phyloP scores from a whole-genome alignment of 1,140 invertebrate species.

The Drosophila bipectinata region DNA sequence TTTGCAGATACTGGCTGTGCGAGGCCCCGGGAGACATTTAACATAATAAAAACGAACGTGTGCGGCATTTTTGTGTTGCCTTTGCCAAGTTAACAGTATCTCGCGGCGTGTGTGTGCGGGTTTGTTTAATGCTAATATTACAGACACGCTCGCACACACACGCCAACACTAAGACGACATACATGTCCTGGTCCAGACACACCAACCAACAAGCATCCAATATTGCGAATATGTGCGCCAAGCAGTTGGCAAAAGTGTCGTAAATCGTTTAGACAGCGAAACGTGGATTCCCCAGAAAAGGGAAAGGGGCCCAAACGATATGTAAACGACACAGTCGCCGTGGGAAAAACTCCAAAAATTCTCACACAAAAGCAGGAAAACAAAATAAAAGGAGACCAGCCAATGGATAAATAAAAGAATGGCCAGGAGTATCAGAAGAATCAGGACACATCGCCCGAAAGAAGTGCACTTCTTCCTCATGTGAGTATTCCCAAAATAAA shows the following conservation, averaged over 20 bases:
- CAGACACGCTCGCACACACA: conserved; percentile 30
- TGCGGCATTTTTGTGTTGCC: conserved; percentile 73
- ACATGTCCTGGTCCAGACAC: conserved; percentile 10
- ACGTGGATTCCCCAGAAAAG: conserved; percentile 54
- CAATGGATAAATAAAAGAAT: conserved; percentile 14
- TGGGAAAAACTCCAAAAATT: conserved; percentile 66
- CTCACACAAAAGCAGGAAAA: conserved; percentile 17
- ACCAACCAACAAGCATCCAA: conserved; percentile 50
- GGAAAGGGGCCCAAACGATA: conserved; percentile 55
- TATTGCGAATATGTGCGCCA: conserved; percentile 74
- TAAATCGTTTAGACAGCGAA: conserved; percentile 79
- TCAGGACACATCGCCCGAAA: conserved; percentile 16
- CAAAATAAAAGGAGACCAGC: conserved; percentile 16
- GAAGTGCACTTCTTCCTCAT: conserved; percentile 45
- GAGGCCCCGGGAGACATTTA: conserved; percentile 77
- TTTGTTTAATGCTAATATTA: conserved; percentile 77
- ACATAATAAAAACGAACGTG: conserved; percentile 81
- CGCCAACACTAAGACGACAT: conserved; percentile 1
- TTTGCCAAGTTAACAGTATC: conserved; percentile 55
- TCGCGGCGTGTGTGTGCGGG: conserved; percentile 36
- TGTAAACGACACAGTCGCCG: conserved; percentile 74
- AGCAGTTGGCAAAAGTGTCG: conserved; percentile 80
- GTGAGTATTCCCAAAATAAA: conserved; percentile 41
- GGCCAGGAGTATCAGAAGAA: conserved; percentile 4
- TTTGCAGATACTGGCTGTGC: conserved; percentile 28